A percentile compares a stretch with the other conserved stretches of the same genome.
Conservation (phyloP, 2,888 invertebrate genomes). For the Lasioglossum pauxillum region DNA sequence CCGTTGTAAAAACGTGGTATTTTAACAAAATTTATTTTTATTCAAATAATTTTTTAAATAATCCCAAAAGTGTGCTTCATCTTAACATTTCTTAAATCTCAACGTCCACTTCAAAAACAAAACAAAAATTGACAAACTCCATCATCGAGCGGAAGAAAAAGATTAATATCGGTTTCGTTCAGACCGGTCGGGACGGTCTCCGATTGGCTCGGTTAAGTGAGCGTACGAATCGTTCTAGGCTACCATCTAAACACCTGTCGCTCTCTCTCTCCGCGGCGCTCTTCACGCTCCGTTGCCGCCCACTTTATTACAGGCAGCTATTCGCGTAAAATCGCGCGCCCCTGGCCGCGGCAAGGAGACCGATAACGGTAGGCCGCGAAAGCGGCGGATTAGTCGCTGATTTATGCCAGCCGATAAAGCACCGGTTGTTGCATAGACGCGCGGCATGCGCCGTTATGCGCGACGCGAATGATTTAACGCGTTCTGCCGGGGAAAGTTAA, state of each 20-base stretch:
- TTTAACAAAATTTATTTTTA: too few species aligned
- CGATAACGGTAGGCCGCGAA: conserved; percentile 43
- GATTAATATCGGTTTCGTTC: not conserved
- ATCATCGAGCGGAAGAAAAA: not conserved
- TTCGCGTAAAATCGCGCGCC: not conserved
- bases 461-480: conserved; percentile 64
- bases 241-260: conserved; percentile 8
- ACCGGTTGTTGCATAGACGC: conserved; percentile 46
- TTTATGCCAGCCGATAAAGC: conserved; percentile 75
- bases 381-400: conserved; percentile 72
- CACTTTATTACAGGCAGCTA: conserved; percentile 2
- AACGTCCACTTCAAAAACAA: not conserved
- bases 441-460: conserved; percentile 40
- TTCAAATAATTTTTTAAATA: too few species aligned
- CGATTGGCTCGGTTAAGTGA: not conserved
- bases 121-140: not conserved
- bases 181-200: not conserved
- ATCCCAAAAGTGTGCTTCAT: not conserved
- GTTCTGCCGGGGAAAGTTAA: conserved; percentile 53
- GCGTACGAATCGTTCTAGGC: not conserved
- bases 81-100: not conserved
- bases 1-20: too few species aligned
- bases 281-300: not conserved
- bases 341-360: conserved; percentile 5
- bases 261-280: not conserved